Conservation (phyloP, 2,888 invertebrate genomes). For the Encarsia formosa region DNA sequence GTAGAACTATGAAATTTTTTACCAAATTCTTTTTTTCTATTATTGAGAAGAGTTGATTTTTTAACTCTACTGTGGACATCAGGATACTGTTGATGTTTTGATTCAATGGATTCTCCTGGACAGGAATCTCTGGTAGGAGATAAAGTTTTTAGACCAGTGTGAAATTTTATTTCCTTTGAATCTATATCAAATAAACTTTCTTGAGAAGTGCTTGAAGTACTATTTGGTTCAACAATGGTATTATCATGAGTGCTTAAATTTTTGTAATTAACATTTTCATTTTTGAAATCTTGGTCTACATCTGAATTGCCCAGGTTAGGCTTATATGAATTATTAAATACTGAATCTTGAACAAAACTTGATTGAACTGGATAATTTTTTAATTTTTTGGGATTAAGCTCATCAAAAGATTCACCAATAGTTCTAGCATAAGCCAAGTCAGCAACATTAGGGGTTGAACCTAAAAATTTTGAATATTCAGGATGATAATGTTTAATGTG, state of each 20-base stretch:
- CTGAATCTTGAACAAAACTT: not conserved
- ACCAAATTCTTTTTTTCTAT: slow-evolving; percentile 9
- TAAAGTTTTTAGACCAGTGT: slow-evolving; percentile 54
- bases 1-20: slow-evolving; percentile 3
- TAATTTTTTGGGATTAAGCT: slow-evolving; percentile 46
- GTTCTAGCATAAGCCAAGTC: slow-evolving; percentile 81
- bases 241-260: slow-evolving; percentile 10
- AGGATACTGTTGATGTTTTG: slow-evolving; percentile 24
- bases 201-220: slow-evolving; percentile 44
- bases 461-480: slow-evolving; percentile 70
- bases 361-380: slow-evolving; percentile 30
- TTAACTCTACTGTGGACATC: not conserved
- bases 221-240: slow-evolving; percentile 31
- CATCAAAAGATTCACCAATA: slow-evolving; percentile 58
- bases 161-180: slow-evolving; percentile 48
- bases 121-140: slow-evolving; percentile 49
- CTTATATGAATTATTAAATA: not conserved
- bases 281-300: slow-evolving; percentile 35
- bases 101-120: slow-evolving; percentile 31
- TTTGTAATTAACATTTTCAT: slow-evolving; percentile 12
- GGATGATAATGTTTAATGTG: slow-evolving; percentile 94
- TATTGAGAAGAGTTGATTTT: not conserved
- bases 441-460: slow-evolving; percentile 78
- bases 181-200: slow-evolving; percentile 45
- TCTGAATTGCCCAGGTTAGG: slow-evolving; percentile 28